A percentile compares a stretch with the other conserved stretches of the same genome.
Conservation (phyloP, 1,140 invertebrate genomes). For the Drosophila sp. region DNA sequence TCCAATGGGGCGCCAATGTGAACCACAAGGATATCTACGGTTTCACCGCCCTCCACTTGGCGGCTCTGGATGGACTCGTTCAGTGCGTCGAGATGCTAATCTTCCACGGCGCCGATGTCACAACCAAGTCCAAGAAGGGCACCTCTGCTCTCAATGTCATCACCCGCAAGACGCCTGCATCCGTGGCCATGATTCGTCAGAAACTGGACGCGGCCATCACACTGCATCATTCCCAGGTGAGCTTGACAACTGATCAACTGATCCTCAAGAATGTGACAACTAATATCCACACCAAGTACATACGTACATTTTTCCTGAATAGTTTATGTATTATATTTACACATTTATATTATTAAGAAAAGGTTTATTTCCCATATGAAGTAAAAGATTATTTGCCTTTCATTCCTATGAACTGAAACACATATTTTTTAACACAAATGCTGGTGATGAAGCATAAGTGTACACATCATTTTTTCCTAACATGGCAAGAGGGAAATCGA, state of each 20-base stretch:
- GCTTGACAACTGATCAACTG: background rate
- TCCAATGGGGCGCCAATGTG: slow-evolving; percentile 92
- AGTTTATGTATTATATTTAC: no score
- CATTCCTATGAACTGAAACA: no score
- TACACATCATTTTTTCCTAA: no score
- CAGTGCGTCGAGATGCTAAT: slow-evolving; percentile 93
- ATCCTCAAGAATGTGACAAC: background rate
- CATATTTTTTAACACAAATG: no score
- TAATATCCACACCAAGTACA: background rate
- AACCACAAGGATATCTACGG: slow-evolving; percentile 95
- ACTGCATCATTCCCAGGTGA: slow-evolving; percentile 88
- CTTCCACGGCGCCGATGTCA: slow-evolving; percentile 93
- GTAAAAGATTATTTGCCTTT: no score
- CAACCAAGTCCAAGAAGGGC: slow-evolving; percentile 92
- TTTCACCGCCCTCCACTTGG: slow-evolving; percentile 94
- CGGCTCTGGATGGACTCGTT: slow-evolving; percentile 93
- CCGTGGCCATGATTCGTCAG: slow-evolving; percentile 90
- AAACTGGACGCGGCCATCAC: slow-evolving; percentile 91
- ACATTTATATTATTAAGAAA: no score
- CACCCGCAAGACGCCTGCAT: slow-evolving; percentile 92
- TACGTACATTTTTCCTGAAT: no score
- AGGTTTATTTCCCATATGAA: no score
- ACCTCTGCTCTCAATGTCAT: slow-evolving; percentile 93
- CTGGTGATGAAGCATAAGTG: no score
- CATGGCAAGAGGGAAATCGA: no score